phyloP scores from a whole-genome alignment of 1,140 invertebrate genomes.

The Drosophila ficusphila region DNA sequence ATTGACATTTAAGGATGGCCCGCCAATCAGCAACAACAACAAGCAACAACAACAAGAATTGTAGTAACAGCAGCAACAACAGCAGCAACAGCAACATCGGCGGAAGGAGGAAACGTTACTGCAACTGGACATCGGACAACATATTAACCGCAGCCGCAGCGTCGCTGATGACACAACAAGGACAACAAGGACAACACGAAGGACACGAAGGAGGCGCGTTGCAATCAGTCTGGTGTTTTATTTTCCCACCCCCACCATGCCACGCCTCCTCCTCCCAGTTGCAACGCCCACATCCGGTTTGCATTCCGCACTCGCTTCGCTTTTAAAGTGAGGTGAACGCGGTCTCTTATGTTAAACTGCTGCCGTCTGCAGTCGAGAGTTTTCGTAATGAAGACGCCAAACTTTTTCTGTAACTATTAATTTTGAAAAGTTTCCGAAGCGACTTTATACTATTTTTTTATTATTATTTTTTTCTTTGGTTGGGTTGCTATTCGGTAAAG shows the following conservation, averaged over 20 bases:
- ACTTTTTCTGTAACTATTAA: not conserved
- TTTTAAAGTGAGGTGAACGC: slow-evolving; percentile 8
- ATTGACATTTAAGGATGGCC: slow-evolving; percentile 87
- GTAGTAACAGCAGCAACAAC: slow-evolving; percentile 8
- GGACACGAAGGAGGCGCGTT: slow-evolving; percentile 1
- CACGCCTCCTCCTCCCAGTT: not conserved
- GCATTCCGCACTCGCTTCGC: slow-evolving; percentile 10
- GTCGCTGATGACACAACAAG: slow-evolving; percentile 51
- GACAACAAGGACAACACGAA: slow-evolving; percentile 4
- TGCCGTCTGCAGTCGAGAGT: slow-evolving; percentile 5
- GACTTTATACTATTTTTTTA: not conserved
- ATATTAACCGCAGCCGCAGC: slow-evolving; percentile 73
- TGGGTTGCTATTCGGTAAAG: not conserved
- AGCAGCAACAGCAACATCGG: slow-evolving; percentile 20
- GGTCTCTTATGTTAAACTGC: not conserved
- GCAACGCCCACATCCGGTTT: slow-evolving; percentile 6
- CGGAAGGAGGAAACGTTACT: slow-evolving; percentile 17
- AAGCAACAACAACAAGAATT: slow-evolving; percentile 3
- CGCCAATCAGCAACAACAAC: slow-evolving; percentile 65
- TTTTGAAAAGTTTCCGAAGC: not conserved
- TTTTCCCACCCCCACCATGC: not conserved
- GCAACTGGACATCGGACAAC: slow-evolving; percentile 60
- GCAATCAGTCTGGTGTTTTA: slow-evolving; percentile 5
- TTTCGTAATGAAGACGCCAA: not conserved
- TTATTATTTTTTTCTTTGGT: too few relatives aligned